These are phyloP conservation scores for Myopa tessellatipennis DNA, from an alignment of 2,888 invertebrate genomes.

Conservation along the genomic window DNA sequence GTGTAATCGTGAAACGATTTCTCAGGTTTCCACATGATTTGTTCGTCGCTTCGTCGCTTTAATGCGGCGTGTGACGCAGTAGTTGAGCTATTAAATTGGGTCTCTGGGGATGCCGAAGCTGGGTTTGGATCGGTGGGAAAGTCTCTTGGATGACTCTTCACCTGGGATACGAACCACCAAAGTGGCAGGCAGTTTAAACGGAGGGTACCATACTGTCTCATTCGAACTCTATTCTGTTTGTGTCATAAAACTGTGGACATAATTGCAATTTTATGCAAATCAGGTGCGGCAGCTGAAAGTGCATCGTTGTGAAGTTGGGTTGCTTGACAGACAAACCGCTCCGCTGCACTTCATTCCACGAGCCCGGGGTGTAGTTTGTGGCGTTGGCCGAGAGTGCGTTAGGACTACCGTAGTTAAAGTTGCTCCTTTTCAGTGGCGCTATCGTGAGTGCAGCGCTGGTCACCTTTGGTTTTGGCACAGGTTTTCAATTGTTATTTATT, in stretches of 20 bases:
- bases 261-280: constrained; percentile 31
- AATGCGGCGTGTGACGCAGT: constrained; percentile 21
- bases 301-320: no score
- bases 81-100: not conserved
- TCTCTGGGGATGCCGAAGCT: not conserved
- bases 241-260: constrained; percentile 28
- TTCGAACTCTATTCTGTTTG: not conserved
- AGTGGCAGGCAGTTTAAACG: not conserved
- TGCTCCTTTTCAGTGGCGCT: not conserved
- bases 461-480: no score
- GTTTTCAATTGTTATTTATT: not conserved
- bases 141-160: not conserved
- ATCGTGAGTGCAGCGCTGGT: no score
- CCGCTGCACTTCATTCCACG: not conserved
- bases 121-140: not conserved
- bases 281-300: not conserved
- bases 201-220: not conserved
- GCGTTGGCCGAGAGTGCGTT: no score
- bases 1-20: constrained; percentile 30
- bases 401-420: not conserved
- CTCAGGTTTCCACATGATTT: constrained; percentile 33
- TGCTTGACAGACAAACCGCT: not conserved
- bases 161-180: not conserved
- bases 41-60: not conserved
- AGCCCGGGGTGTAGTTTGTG: no score